Evolutionary conservation across 1,140 invertebrate species (phyloP).

Genomic region (Orchesella cincta): DNA sequence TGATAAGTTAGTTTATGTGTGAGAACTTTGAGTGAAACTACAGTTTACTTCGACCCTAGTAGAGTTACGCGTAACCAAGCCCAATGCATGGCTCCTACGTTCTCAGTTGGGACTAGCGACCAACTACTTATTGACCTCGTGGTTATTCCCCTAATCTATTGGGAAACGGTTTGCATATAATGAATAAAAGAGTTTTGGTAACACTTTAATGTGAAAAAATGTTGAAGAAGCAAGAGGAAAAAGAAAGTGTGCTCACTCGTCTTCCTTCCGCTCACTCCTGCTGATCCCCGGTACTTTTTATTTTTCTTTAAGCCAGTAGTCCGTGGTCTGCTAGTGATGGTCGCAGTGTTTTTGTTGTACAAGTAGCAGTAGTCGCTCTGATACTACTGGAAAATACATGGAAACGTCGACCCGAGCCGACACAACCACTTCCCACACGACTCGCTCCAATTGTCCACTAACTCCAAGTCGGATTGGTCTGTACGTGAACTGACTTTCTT

Average conservation of each 20-base stretch:
- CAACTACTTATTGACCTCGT: no score
- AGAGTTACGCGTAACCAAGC: no score
- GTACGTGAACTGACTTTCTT: conserved; percentile 44
- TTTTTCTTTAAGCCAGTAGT: conserved; percentile 10
- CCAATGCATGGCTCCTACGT: no score
- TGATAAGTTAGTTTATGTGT: no score
- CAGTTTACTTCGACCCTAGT: no score
- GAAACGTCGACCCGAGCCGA: conserved; percentile 19
- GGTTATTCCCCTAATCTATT: no score
- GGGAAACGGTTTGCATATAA: no score
- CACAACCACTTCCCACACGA: conserved; percentile 24
- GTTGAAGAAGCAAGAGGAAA: background rate
- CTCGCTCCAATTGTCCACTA: conserved; percentile 28
- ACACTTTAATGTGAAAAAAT: background rate
- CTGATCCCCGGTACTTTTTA: conserved; percentile 13
- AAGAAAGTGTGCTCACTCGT: background rate
- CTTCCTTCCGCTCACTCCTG: background rate
- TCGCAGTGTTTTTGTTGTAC: background rate
- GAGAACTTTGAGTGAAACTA: no score
- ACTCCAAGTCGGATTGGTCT: conserved; percentile 34
- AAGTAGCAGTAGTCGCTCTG: background rate
- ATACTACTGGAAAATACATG: background rate
- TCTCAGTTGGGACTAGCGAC: no score
- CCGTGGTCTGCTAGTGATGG: background rate
- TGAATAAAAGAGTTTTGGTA: background rate